Percentiles rank a stretch among this genome's conserved stretches.
These are phyloP conservation scores for Malurus cyaneus DNA, from an alignment of 2,113 vertebrate genomes.

Conservation along the genomic window DNA sequence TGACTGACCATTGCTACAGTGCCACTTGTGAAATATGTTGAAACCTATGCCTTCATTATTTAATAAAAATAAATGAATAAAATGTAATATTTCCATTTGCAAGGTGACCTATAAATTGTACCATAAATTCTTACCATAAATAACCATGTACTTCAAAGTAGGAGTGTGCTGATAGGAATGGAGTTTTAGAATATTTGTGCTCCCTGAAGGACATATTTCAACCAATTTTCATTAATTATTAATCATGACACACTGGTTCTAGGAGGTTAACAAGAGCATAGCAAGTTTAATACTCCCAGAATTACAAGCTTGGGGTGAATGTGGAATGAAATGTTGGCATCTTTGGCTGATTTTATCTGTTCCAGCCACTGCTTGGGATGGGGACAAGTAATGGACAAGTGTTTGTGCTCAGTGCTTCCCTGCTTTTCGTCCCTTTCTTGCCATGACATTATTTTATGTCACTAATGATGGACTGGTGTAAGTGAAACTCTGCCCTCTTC, in stretches of 20 bases:
- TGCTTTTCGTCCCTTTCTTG: not conserved
- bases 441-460: not conserved
- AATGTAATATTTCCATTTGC: not conserved
- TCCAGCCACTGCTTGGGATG: not conserved
- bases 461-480: not conserved
- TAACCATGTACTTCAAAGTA: not conserved
- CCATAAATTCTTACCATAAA: not conserved
- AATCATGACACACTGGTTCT: not conserved
- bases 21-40: not conserved
- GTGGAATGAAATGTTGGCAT: not conserved
- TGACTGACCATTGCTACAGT: not conserved
- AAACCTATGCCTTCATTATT: not conserved
- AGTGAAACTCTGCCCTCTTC: accelerated
- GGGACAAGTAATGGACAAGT: not conserved
- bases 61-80: not conserved
- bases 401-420: not conserved
- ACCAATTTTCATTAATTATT: constrained; percentile 2
- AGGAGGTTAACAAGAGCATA: constrained; percentile 1
- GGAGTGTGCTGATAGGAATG: not conserved
- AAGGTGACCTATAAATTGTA: not conserved
- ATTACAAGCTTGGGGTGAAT: not conserved
- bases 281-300: not conserved
- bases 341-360: not conserved
- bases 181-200: not conserved
- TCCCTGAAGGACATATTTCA: not conserved